Evolutionary conservation across 2,113 vertebrate genomes (phyloP).

Genomic region (Ammospiza nelsoni): DNA sequence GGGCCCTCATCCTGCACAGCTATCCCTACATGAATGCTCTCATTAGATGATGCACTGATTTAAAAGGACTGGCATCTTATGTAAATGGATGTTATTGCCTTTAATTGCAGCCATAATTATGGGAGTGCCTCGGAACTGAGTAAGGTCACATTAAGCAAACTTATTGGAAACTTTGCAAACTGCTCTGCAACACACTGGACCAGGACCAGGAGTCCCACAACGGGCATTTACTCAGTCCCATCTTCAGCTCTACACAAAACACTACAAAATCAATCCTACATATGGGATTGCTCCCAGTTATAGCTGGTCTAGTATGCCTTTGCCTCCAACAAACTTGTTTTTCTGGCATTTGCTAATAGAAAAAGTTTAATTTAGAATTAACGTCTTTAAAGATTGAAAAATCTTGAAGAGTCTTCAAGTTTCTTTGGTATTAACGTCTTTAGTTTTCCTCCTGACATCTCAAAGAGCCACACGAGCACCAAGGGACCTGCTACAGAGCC

Average conservation of each 20-base stretch:
- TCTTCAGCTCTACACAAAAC: neutral
- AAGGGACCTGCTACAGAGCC: neutral
- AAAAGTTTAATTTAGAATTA: neutral
- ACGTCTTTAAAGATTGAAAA: neutral
- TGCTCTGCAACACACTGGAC: neutral
- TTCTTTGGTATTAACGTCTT: fast-evolving
- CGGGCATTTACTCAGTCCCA: neutral
- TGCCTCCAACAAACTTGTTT: neutral
- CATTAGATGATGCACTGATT: conserved; percentile 23
- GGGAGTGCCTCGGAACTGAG: conserved; percentile 37
- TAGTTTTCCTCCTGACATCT: neutral
- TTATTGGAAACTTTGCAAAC: conserved; percentile 42
- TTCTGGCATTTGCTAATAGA: neutral
- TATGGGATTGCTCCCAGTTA: fast-evolving
- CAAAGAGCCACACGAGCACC: fast-evolving
- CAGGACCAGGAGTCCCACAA: neutral
- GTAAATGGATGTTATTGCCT: conserved; percentile 25
- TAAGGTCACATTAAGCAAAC: conserved; percentile 52
- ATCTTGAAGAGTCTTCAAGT: neutral
- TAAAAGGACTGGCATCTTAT: conserved; percentile 28
- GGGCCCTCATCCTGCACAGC: neutral
- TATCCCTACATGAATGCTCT: neutral
- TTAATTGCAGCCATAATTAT: conserved; percentile 57
- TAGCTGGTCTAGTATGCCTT: fast-evolving
- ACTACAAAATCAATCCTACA: neutral